Conservation (phyloP, 2,113 vertebrate genomes). For the Chlorodrepanis virens region DNA sequence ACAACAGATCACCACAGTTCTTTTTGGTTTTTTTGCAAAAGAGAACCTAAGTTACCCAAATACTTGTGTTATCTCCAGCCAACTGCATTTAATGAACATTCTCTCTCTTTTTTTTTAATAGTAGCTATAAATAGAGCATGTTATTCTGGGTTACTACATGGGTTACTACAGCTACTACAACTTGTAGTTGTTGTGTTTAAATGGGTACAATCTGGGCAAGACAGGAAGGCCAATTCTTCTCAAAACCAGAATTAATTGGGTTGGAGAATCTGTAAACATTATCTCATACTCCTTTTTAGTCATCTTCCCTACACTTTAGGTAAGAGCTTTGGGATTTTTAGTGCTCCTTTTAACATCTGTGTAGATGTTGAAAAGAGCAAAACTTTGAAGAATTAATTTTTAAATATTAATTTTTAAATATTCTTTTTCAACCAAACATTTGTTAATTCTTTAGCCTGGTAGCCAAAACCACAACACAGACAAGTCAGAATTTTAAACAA, state of each 20-base stretch:
- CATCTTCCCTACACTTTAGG: background rate
- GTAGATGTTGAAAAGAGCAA: background rate
- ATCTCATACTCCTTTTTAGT: background rate
- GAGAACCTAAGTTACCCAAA: background rate
- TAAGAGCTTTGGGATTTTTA: background rate
- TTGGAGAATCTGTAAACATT: background rate
- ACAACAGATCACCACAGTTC: background rate
- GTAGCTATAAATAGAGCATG: background rate
- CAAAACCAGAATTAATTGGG: background rate
- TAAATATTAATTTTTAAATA: background rate
- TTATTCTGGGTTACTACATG: background rate
- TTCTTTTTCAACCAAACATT: background rate
- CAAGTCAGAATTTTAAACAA: background rate
- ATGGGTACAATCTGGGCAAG: background rate
- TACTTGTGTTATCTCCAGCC: background rate
- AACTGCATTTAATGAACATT: background rate
- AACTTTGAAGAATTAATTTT: background rate
- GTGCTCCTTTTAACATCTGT: background rate
- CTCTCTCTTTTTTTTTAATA: background rate
- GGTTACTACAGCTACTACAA: background rate
- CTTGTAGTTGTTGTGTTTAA: background rate
- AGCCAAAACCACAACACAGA: background rate
- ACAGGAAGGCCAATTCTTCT: background rate
- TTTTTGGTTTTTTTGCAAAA: background rate
- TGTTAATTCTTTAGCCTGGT: background rate